Percentiles rank a stretch among this genome's conserved stretches.
These are phyloP conservation scores for Chymomyza amoena DNA, from an alignment of 2,888 invertebrate genomes.

Conservation along the genomic window DNA sequence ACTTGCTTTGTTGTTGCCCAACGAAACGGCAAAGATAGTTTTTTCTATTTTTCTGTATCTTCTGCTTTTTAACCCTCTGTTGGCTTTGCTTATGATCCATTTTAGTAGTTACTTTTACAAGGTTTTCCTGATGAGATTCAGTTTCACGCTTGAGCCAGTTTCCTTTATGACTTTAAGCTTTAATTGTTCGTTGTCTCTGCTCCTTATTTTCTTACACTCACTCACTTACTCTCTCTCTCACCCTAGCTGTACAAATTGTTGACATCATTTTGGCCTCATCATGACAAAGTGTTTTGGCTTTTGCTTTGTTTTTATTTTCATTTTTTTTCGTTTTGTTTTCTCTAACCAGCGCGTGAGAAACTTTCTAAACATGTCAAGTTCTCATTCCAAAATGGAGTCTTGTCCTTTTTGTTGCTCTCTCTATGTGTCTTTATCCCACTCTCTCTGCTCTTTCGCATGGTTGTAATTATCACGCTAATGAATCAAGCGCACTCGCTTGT, in stretches of 20 bases:
- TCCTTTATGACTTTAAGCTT: neutral
- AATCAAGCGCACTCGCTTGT: constrained; percentile 71
- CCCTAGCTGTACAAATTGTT: neutral
- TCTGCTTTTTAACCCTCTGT: neutral
- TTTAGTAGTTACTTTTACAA: neutral
- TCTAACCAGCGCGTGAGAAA: neutral
- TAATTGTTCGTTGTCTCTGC: neutral
- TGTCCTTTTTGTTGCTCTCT: neutral
- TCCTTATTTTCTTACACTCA: neutral
- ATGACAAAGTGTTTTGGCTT: constrained; percentile 39
- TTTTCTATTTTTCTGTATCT: neutral
- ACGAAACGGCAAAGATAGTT: neutral
- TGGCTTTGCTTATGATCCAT: neutral
- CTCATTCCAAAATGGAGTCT: constrained; percentile 35
- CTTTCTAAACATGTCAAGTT: constrained; percentile 40
- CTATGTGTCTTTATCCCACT: no score
- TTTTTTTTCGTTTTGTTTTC: constrained; percentile 9
- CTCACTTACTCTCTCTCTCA: no score
- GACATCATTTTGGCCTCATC: constrained; percentile 28
- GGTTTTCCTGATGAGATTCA: neutral
- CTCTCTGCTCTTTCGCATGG: constrained; percentile 28
- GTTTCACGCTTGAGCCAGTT: neutral
- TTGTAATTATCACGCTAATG: constrained; percentile 71
- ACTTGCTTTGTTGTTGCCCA: neutral
- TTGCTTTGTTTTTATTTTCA: constrained; percentile 3